phyloP scores from a whole-genome alignment of 1,140 invertebrate species.

The Stegodyphus mimosarum region DNA sequence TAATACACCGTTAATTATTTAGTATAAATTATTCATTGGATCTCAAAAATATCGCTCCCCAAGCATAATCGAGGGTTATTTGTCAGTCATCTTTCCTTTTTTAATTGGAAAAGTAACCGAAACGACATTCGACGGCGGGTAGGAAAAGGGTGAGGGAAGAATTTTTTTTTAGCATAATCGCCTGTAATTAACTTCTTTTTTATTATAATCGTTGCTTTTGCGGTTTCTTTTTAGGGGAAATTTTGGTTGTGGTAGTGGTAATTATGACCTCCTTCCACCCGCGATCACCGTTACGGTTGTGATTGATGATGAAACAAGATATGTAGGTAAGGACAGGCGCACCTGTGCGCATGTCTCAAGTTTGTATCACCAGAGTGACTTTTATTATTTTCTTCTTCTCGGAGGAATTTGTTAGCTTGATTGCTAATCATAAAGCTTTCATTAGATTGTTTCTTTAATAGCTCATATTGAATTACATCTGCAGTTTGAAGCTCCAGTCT shows the following conservation, averaged over 20 bases:
- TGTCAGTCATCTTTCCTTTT: not conserved
- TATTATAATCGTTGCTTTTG: not conserved
- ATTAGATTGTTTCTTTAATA: too few species aligned
- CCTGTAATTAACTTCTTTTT: not conserved
- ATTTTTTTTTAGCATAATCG: not conserved
- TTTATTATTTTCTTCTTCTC: too few species aligned
- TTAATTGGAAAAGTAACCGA: not conserved
- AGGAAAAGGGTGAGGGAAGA: not conserved
- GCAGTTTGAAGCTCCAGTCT: too few species aligned
- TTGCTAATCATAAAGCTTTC: too few species aligned
- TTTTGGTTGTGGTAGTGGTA: not conserved
- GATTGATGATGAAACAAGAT: not conserved
- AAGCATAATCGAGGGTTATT: not conserved
- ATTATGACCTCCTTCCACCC: not conserved
- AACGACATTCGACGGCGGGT: not conserved
- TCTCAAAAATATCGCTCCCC: not conserved
- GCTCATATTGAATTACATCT: too few species aligned
- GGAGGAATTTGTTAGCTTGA: too few species aligned
- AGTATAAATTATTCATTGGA: slow-evolving; percentile 1
- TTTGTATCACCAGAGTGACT: too few species aligned
- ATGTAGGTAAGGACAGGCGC: not conserved
- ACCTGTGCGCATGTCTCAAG: too few species aligned
- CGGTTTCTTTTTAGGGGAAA: not conserved
- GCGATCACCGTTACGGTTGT: not conserved
- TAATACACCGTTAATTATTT: not conserved